phyloP scores from a whole-genome alignment of 2,797 vertebrate species.

The Gallinago solitaria region DNA sequence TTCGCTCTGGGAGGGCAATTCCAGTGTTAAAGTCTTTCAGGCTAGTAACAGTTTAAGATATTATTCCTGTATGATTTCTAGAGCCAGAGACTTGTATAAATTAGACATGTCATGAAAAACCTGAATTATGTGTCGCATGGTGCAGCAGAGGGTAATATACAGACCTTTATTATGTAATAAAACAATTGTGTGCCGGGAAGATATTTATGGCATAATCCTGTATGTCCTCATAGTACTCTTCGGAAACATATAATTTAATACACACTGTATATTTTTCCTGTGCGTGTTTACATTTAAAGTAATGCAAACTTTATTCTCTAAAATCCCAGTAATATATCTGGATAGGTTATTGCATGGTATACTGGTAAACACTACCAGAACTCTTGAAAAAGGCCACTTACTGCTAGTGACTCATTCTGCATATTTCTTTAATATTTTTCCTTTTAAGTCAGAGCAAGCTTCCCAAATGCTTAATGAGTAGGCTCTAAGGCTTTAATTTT shows the following conservation, averaged over 20 bases:
- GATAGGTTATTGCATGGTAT: constrained; percentile 30
- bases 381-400: not conserved
- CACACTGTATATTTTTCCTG: constrained; percentile 57
- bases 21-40: not conserved
- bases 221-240: constrained; percentile 52
- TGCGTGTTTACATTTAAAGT: constrained; percentile 55
- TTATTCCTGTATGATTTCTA: constrained; percentile 22
- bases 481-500: constrained; percentile 65
- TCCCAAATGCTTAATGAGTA: constrained; percentile 74
- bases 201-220: constrained; percentile 65
- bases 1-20: not conserved
- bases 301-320: constrained; percentile 48
- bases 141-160: constrained; percentile 57
- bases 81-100: constrained; percentile 36
- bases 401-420: constrained; percentile 23
- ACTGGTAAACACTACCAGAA: constrained; percentile 39
- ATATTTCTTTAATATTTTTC: constrained; percentile 51
- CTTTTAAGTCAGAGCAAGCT: constrained; percentile 56
- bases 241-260: constrained; percentile 67
- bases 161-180: constrained; percentile 69
- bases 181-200: constrained; percentile 61
- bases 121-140: constrained; percentile 28
- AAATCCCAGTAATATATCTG: constrained; percentile 59
- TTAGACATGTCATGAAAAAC: constrained; percentile 33
- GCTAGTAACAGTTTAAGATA: not conserved